Conservation (phyloP, 2,888 invertebrate genomes). For the Operophtera brumata region DNA sequence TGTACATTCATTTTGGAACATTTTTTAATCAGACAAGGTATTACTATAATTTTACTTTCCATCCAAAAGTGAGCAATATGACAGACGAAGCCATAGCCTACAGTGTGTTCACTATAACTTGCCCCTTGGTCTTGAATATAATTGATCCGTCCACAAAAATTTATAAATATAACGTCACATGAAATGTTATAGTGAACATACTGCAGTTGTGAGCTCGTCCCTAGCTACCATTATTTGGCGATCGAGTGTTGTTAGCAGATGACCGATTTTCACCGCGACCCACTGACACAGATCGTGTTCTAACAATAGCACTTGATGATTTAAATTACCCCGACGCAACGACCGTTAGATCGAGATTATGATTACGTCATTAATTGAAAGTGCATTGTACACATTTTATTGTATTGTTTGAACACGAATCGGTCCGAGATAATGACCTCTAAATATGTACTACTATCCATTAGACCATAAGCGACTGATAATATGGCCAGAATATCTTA, state of each 20-base stretch:
- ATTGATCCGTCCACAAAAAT: too few relatives aligned
- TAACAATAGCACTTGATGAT: constrained; percentile 37
- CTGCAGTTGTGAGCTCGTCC: constrained; percentile 1
- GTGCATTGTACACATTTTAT: constrained; percentile 1
- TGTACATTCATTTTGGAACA: constrained; percentile 2
- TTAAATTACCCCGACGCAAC: constrained; percentile 31
- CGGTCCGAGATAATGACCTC: constrained; percentile 18
- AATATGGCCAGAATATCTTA: constrained; percentile 1
- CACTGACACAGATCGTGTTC: constrained; percentile 45
- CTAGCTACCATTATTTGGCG: constrained; percentile 34
- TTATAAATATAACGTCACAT: too few relatives aligned
- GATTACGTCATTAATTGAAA: constrained; percentile 11
- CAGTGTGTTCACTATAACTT: too few relatives aligned
- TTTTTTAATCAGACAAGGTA: too few relatives aligned
- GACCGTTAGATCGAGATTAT: constrained; percentile 29
- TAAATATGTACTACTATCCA: constrained; percentile 8
- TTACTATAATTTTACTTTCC: constrained; percentile 27
- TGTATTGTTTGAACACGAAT: constrained; percentile 26
- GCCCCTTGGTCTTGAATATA: too few relatives aligned
- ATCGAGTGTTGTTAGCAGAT: constrained; percentile 38
- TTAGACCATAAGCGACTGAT: constrained; percentile 19
- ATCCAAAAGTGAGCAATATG: constrained; percentile 40
- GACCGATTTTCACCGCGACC: constrained; percentile 41
- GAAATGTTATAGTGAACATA: too few relatives aligned
- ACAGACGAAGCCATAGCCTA: constrained; percentile 26